Evolutionary conservation across 2,888 invertebrate genomes (phyloP), one percentile per base, ranked within the genome.

Genomic region (Gibbula magus): DNA sequence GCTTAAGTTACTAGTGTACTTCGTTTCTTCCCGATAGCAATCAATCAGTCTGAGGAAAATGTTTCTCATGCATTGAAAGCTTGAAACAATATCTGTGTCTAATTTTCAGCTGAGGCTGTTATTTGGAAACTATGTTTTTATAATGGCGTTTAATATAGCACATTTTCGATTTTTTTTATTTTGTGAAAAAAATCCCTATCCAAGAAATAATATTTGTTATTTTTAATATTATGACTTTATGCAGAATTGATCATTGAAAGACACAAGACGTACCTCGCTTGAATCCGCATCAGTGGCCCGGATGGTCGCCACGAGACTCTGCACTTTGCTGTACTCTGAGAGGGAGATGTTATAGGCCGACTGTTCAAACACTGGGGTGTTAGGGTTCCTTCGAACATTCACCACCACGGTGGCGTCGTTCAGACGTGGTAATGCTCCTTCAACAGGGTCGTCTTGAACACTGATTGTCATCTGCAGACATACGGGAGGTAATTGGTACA

Each of bases 331-430:
- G 73, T 89, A 89, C 79, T 91, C 91, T n/a, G 89, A 83, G 22
- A 89, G 89, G 22, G 88, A 87, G 2, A 83, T 81, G 18, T 84
- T 83, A 84, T 89, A 89, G 0, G 56, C 32, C 18, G 22, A 73
- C 5, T 61, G 67, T 0, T 74, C 35, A 79, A 92, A 91, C 5
- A 75, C 75, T 5, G 92, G 92, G 18, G 84, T 81, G 77, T 89
- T 87, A n/a, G 89, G 88, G 79, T 92, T 92, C 22, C 91, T 86
- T 2, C 79, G 76, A 3, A 92, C 90, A 22, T 79, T 83, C 10
- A 92, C 86, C 0, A 83, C 85, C 0, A 91, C 88, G 13, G 66
- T 77, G 13, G 89, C 88, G 5, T 86, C 83, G 29, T 84, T 86
- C 16, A 75, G 85, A 73, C 88, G 83, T 0, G 83, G 52, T 0